Base-by-base conservation (phyloP, 92 coral and sea anemone species). In the Montipora capitata region DNA sequence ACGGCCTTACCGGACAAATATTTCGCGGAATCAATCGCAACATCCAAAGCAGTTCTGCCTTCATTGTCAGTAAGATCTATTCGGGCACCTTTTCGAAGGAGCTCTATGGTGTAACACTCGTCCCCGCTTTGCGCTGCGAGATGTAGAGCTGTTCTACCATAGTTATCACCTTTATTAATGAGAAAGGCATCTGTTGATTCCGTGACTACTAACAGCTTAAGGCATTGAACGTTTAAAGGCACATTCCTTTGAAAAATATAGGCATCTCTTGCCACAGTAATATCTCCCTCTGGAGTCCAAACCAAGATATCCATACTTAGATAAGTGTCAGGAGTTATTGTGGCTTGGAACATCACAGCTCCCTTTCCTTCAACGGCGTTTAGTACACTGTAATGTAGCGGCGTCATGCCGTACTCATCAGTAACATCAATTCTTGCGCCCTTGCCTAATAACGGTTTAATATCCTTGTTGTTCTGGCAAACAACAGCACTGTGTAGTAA, bases 141-240 rank as follows among this genome's bases (percentile, higher is more conserved):
- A 81, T 94, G 96, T 12, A 94, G 68, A 10, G 93, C 74, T 12
- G 94, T 91, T 81, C 76, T 81, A 48, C 96, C 96, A 41, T 8
- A 49, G n/a, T 14, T 45, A 17, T 92, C 93, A 1, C 3, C 66
- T 11, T 40, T 41, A 17, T 88, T 80, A 0, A 92, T 9, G 38
- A 15, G 51, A 0, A 10, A 15, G 7, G 5, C 0, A 59, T 18
- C 3, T 58, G 61, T 4, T 43, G n/a, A 65, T n/a, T 65, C 20
- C 0, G 56, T 41, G 2, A 80, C 1, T 8, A 14, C 65, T 2
- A n/a, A 4, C 15, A 80, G 66, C 12, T 80, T 80, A 1, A 7
- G 10, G n/a, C 76, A 80, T 3, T 80, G 85, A 39, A 80, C 45
- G 45, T 48, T 48, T 1, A 67, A 66, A 0, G 82, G 40, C 35